Conservation (phyloP, 2,888 invertebrate genomes). For the Phymatocera aterrima region DNA sequence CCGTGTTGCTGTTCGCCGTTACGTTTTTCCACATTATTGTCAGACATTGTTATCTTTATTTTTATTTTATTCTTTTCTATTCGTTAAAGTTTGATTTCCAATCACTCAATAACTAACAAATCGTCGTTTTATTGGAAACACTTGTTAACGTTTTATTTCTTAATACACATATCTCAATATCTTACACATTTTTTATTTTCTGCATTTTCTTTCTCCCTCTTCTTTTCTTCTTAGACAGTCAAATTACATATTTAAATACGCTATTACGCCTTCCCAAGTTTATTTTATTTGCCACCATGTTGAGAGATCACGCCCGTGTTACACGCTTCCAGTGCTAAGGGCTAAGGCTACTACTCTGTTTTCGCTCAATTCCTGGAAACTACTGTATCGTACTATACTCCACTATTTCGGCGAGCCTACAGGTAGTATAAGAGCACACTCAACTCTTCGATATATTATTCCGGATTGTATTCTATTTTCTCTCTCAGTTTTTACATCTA, state of each 20-base stretch:
- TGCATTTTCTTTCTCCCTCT: too few species aligned
- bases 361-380: slow-evolving; percentile 10
- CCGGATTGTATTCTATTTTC: too few species aligned
- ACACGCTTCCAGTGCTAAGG: slow-evolving; percentile 37
- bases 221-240: background rate
- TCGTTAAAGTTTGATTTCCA: slow-evolving; percentile 14
- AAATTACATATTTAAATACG: slow-evolving; percentile 1
- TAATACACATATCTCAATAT: slow-evolving; percentile 16
- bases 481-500: too few species aligned
- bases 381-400: background rate
- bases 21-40: slow-evolving; percentile 33
- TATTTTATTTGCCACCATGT: slow-evolving; percentile 59
- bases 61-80: too few species aligned
- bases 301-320: slow-evolving; percentile 48
- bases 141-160: background rate
- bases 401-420: background rate
- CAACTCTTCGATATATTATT: too few species aligned
- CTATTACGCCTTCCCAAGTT: slow-evolving; percentile 55
- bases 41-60: slow-evolving; percentile 46
- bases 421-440: too few species aligned
- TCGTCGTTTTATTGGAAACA: background rate
- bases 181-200: background rate
- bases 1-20: slow-evolving; percentile 48
- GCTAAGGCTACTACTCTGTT: too few species aligned
- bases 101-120: slow-evolving; percentile 20